Evolutionary conservation across 2,888 invertebrate genomes (phyloP), one percentile per base, ranked within the genome.

Genomic region (Andricus curvator): DNA sequence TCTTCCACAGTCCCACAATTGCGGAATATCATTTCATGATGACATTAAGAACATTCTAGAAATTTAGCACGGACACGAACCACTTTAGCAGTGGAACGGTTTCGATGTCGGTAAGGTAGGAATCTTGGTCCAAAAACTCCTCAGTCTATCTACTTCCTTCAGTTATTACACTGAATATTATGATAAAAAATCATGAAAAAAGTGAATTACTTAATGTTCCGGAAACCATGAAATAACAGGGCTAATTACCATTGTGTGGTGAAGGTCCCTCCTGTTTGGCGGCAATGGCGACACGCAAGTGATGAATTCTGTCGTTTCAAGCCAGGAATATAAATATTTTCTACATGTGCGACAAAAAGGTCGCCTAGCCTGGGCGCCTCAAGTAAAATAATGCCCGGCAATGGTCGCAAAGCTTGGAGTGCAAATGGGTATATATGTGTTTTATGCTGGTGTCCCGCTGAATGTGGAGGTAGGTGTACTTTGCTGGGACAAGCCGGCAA

Each of bases 321-420:
- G 56, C 56, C 56, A 56, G 29, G 70, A 70, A 70, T 51, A 74
- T 51, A 74, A 74, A 74, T 74, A 74, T 74, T 60, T 74, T 74
- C 60, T 74, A 60, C 74, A 74, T 74, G 68, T 15, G 11, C 33
- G 68, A 80, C 22, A 74, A 56, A 74, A 74, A 74, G 74, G 74
- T 74, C 33, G 29, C n/a, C 74, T 77, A 82, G 80, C 81, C 77
- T 78, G 83, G 80, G 79, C 82, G 85, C 84, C 87, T 85, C 84
- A 78, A 83, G 88, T 84, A 81, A 85, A 84, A 83, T 84, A 85
- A 88, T 84, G 87, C 83, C 86, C 82, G 80, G 85, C 56, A 74
- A 33, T 11, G 44, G 25, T 48, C 33, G n/a, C 20, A 20, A 56
- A 51, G 33, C 29, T 74, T 51, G 13, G n/a, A 74, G 74, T 74